phyloP scores from a whole-genome alignment of 2,888 invertebrate genomes.

The Biston stratarius region DNA sequence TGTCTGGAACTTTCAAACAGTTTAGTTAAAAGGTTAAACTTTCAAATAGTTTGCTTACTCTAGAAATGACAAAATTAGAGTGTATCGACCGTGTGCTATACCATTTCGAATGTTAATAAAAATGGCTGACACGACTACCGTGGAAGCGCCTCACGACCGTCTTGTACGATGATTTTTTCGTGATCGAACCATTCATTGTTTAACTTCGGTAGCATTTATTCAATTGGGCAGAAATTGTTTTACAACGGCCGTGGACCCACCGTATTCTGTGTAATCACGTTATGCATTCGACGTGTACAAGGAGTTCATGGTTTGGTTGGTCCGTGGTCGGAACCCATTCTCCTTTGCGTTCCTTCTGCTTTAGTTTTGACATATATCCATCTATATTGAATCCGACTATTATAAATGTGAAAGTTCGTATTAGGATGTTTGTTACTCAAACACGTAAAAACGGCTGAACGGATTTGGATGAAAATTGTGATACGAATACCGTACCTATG shows the following conservation, averaged over 20 bases:
- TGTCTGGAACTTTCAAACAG: no score
- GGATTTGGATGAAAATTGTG: no score
- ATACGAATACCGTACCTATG: no score
- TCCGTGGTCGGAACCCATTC: neutral
- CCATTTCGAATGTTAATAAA: constrained; percentile 31
- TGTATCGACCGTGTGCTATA: constrained; percentile 18
- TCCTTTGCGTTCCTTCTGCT: neutral
- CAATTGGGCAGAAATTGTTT: constrained; percentile 80
- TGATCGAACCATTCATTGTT: constrained; percentile 83
- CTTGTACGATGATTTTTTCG: constrained; percentile 85
- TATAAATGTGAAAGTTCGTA: no score
- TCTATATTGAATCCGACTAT: no score
- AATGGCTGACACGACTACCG: constrained; percentile 72
- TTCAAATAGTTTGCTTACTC: neutral
- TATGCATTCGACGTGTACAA: constrained; percentile 32
- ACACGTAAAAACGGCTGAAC: no score
- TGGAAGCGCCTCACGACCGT: constrained; percentile 73
- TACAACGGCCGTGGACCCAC: constrained; percentile 56
- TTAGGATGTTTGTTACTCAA: no score
- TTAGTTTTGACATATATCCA: neutral
- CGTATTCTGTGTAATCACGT: constrained; percentile 67
- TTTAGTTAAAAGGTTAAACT: no score
- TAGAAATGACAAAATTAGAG: constrained; percentile 23
- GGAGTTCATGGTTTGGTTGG: constrained; percentile 27
- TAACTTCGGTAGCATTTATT: constrained; percentile 75